These are phyloP conservation scores for Morpho deidamia DNA, from an alignment of 2,888 invertebrate species.

Conservation along the genomic window DNA sequence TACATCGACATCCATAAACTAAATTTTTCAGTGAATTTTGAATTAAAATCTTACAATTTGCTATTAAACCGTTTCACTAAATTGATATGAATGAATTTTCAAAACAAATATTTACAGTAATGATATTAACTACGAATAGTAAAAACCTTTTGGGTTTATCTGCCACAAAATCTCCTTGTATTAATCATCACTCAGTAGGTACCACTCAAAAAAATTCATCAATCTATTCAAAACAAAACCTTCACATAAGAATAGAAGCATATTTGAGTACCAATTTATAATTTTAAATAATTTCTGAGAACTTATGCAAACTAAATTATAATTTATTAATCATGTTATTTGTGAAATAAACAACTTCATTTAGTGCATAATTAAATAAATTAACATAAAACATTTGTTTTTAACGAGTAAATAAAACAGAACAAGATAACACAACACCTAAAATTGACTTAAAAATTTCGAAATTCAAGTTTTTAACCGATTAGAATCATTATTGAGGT, in stretches of 20 bases:
- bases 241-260: not conserved
- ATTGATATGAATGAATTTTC: slow-evolving; percentile 74
- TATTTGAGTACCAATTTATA: not conserved
- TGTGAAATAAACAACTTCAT: not conserved
- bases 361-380: not conserved
- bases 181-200: slow-evolving; percentile 1
- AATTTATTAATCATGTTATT: no score
- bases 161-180: not conserved
- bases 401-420: no score
- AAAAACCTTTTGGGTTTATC: slow-evolving; percentile 5
- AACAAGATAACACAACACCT: no score
- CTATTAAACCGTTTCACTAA: slow-evolving; percentile 69
- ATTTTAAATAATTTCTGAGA: no score
- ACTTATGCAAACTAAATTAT: no score
- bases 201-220: not conserved
- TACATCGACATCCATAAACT: slow-evolving; percentile 68
- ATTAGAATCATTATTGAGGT: not conserved
- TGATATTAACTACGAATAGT: slow-evolving; percentile 7
- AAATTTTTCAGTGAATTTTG: slow-evolving; percentile 61
- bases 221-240: not conserved
- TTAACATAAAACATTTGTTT: no score
- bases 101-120: slow-evolving; percentile 70
- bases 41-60: slow-evolving; percentile 65
- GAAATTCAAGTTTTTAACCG: no score
- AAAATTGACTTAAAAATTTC: no score